Evolutionary conservation across 2,888 invertebrate species (phyloP).

Genomic region (Congeria kusceri): DNA sequence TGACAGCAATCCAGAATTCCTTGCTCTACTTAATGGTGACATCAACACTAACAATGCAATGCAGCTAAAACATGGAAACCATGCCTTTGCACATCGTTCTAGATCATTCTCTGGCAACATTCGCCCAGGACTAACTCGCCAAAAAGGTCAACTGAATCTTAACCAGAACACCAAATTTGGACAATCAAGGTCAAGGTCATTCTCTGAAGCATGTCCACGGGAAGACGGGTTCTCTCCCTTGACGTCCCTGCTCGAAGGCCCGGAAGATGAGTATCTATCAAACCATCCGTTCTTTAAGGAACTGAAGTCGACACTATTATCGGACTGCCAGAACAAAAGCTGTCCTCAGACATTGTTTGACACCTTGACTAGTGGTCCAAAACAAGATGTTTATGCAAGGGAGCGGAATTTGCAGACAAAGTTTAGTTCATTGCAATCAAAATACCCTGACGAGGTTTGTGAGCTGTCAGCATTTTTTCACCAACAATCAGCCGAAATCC

Average conservation of each 20-base stretch:
- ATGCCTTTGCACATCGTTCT: conserved; percentile 3
- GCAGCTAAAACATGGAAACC: neutral
- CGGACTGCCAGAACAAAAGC: conserved; percentile 49
- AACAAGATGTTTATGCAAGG: conserved; percentile 53
- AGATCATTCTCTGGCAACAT: conserved; percentile 38
- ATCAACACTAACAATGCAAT: neutral
- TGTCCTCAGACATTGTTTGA: conserved; percentile 63
- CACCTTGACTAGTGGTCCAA: conserved; percentile 35
- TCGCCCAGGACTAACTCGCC: conserved; percentile 23
- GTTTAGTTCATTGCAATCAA: conserved; percentile 48
- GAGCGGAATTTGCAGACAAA: conserved; percentile 59
- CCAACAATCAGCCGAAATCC: conserved; percentile 65
- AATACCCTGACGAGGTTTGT: conserved; percentile 60
- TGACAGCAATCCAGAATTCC: conserved; percentile 17
- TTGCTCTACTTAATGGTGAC: conserved; percentile 4
- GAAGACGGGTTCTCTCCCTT: conserved; percentile 51
- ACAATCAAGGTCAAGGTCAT: conserved; percentile 39
- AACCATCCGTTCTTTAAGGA: conserved; percentile 59
- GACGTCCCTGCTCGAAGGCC: conserved; percentile 44
- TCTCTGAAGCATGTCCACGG: conserved; percentile 48
- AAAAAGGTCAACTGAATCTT: conserved; percentile 23
- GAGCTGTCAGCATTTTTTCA: conserved; percentile 62
- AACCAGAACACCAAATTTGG: neutral
- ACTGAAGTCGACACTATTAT: conserved; percentile 51
- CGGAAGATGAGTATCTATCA: conserved; percentile 41